A percentile compares a stretch with the other conserved stretches of the same genome.
These are phyloP conservation scores for Catamblyrhynchus diadema DNA, from an alignment of 2,797 vertebrate genomes.

Conservation along the genomic window DNA sequence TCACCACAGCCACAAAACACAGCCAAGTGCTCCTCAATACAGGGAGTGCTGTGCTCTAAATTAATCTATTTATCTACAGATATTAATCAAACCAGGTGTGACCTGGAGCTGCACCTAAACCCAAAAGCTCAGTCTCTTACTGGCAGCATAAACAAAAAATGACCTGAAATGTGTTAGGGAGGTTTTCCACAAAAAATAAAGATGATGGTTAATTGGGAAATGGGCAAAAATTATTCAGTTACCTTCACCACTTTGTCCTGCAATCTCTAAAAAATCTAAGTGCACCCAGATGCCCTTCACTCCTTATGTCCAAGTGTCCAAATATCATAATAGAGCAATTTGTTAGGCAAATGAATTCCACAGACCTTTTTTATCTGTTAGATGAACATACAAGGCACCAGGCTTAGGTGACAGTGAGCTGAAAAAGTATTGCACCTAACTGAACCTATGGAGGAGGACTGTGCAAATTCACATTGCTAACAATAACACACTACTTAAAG, in stretches of 20 bases:
- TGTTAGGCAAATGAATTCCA: not conserved
- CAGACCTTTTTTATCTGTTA: not conserved
- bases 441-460: not conserved
- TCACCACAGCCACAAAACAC: not conserved
- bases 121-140: not conserved
- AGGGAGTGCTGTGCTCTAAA: not conserved
- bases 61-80: slow-evolving; percentile 1
- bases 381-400: not conserved
- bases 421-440: not conserved
- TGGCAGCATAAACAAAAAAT: not conserved
- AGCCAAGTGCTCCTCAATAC: not conserved
- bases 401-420: not conserved
- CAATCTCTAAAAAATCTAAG: not conserved
- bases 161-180: not conserved
- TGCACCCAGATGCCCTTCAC: not conserved
- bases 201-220: not conserved
- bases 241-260: not conserved
- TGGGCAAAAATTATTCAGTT: not conserved
- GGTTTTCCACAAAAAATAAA: not conserved
- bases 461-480: not conserved
- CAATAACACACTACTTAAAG: not conserved
- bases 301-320: not conserved
- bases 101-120: not conserved
- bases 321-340: not conserved
- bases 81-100: not conserved